A percentile compares a stretch with the other conserved stretches of the same genome.
Conservation (phyloP, 2,113 vertebrate genomes). For the Columbina picui region DNA sequence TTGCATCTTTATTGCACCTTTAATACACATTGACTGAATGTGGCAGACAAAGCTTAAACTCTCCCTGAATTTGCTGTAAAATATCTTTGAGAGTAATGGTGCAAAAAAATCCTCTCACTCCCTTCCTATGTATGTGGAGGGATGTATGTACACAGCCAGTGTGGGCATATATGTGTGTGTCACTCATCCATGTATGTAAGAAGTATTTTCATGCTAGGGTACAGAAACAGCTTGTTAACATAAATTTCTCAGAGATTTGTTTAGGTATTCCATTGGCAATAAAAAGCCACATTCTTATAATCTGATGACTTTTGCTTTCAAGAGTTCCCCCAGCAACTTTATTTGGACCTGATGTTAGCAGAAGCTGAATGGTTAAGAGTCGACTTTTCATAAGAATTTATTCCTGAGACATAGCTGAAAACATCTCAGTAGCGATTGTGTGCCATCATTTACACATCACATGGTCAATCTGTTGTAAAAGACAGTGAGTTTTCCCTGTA, state of each 20-base stretch:
- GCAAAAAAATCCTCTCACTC: background rate
- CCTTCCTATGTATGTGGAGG: background rate
- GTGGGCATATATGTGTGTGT: rapidly evolving
- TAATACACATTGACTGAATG: background rate
- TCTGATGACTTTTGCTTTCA: background rate
- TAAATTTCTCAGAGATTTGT: background rate
- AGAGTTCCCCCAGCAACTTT: background rate
- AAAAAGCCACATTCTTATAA: rapidly evolving
- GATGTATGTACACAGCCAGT: rapidly evolving
- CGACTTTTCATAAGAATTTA: background rate
- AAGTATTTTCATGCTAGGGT: background rate
- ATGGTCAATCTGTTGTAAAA: background rate
- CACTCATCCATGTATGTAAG: background rate
- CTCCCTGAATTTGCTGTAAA: background rate
- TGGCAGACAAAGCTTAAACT: background rate
- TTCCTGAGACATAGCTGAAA: background rate
- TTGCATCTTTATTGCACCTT: background rate
- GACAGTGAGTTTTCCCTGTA: background rate
- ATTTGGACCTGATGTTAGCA: background rate
- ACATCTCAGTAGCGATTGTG: background rate
- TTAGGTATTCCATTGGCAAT: background rate
- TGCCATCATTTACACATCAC: background rate
- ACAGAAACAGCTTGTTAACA: background rate
- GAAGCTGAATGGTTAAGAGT: background rate
- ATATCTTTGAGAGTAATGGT: background rate